Evolutionary conservation across 2,888 invertebrate genomes (phyloP).

Genomic region (Cheilosia pagana): DNA sequence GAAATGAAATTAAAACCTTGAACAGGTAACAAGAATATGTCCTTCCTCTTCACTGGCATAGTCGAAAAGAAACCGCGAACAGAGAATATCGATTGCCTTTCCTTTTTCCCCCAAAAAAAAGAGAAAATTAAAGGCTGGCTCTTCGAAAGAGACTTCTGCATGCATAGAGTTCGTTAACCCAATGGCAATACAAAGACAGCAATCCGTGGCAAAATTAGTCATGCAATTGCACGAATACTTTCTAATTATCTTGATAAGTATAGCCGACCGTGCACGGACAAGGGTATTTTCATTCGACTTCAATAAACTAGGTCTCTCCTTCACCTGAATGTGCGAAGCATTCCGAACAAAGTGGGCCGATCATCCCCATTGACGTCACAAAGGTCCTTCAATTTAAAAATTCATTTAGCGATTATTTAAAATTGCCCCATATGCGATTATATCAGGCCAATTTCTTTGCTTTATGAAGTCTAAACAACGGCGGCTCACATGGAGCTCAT

Average conservation of each 20-base stretch:
- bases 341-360: constrained; percentile 40
- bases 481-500: constrained; percentile 2
- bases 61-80: neutral
- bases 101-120: neutral
- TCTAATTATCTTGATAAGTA: constrained; percentile 29
- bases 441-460: constrained; percentile 44
- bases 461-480: constrained; percentile 35
- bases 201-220: neutral
- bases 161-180: constrained; percentile 52
- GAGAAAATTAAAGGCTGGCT: neutral
- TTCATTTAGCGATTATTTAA: constrained; percentile 70
- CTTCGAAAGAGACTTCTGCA: constrained; percentile 11
- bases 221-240: constrained; percentile 8
- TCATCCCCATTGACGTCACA: constrained; percentile 61
- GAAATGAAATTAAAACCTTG: constrained; percentile 53
- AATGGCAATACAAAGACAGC: constrained; percentile 2
- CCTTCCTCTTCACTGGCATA: constrained; percentile 30
- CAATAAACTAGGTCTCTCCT: constrained; percentile 43
- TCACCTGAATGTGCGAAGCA: constrained; percentile 37
- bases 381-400: constrained; percentile 68
- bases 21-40: constrained; percentile 27
- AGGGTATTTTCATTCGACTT: constrained; percentile 31
- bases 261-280: neutral
- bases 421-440: constrained; percentile 65
- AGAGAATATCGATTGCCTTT: constrained; percentile 37